These are phyloP conservation scores for Toxotes lorentzi DNA, from an alignment of 2,797 vertebrate species.

Conservation along the genomic window DNA sequence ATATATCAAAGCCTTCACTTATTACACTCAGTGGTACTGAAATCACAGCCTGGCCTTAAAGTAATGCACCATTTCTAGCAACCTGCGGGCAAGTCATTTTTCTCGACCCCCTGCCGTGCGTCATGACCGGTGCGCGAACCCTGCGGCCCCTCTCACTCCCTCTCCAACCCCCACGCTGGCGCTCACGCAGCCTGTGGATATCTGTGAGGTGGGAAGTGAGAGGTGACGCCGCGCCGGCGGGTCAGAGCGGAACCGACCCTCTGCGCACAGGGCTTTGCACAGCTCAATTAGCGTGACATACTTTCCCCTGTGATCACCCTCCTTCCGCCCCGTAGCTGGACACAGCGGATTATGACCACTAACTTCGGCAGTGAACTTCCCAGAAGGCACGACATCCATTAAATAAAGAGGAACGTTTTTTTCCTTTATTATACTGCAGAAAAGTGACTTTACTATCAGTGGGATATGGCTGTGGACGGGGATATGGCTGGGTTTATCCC, in stretches of 20 bases:
- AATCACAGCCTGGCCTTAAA: conserved; percentile 39
- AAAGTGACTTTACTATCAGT: conserved; percentile 18
- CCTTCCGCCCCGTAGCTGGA: conserved; percentile 42
- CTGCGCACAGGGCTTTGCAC: conserved; percentile 59
- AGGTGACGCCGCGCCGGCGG: conserved; percentile 55
- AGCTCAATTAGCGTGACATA: conserved; percentile 80
- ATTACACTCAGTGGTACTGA: conserved; percentile 7
- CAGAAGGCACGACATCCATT: conserved; percentile 30
- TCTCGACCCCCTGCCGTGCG: background rate
- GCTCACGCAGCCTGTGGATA: background rate
- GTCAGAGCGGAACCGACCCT: conserved; percentile 47
- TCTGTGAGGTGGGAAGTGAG: conserved; percentile 4
- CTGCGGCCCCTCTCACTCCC: background rate
- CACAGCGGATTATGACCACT: conserved; percentile 65
- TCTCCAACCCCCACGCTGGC: background rate
- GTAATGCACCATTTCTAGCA: background rate
- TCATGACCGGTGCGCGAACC: background rate
- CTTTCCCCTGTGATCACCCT: conserved; percentile 60
- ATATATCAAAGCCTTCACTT: conserved; percentile 32
- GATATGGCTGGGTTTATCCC: conserved; percentile 73
- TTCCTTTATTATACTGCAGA: conserved; percentile 3
- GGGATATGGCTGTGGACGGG: conserved; percentile 71
- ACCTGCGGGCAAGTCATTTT: conserved; percentile 5
- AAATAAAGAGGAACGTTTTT: conserved; percentile 18
- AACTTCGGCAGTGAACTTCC: conserved; percentile 37